These are phyloP conservation scores for Copidosoma floridanum DNA, from an alignment of 1,140 invertebrate species.

Conservation along the genomic window DNA sequence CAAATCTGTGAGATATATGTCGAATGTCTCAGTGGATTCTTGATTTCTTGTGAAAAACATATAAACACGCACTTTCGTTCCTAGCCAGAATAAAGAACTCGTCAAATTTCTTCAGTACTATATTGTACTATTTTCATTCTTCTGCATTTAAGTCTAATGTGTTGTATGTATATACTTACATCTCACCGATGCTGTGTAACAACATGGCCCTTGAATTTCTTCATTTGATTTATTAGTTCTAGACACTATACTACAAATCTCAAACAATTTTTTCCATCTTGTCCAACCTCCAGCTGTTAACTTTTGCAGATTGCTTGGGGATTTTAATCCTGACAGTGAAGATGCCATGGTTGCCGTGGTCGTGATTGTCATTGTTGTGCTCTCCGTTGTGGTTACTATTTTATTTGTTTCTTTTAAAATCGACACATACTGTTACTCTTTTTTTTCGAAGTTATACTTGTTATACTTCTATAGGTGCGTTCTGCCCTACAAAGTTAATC, in stretches of 20 bases:
- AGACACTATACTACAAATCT: constrained; percentile 5
- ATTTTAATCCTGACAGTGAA: not conserved
- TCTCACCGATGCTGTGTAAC: constrained; percentile 26
- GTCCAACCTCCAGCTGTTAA: constrained; percentile 16
- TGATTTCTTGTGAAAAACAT: constrained; percentile 35
- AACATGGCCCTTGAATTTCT: constrained; percentile 19
- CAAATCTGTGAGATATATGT: constrained; percentile 34
- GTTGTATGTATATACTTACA: constrained; percentile 20
- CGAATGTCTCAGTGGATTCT: constrained; percentile 36
- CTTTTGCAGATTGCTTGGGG: not conserved
- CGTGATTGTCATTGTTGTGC: not conserved
- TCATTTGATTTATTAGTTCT: constrained; percentile 3
- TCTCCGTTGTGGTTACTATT: not conserved
- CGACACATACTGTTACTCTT: too few species aligned
- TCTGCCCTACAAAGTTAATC: too few species aligned
- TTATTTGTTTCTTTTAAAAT: too few species aligned
- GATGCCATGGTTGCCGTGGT: not conserved
- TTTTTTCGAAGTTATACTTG: too few species aligned
- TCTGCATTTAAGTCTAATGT: constrained; percentile 23
- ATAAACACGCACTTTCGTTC: constrained; percentile 31
- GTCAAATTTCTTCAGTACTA: constrained; percentile 29
- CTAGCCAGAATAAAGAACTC: constrained; percentile 32
- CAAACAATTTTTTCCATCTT: constrained; percentile 21
- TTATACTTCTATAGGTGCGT: too few species aligned
- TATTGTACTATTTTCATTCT: constrained; percentile 10